A percentile compares a stretch with the other conserved stretches of the same genome.
Conservation (phyloP, 2,888 invertebrate genomes). For the Alsophila aescularia region DNA sequence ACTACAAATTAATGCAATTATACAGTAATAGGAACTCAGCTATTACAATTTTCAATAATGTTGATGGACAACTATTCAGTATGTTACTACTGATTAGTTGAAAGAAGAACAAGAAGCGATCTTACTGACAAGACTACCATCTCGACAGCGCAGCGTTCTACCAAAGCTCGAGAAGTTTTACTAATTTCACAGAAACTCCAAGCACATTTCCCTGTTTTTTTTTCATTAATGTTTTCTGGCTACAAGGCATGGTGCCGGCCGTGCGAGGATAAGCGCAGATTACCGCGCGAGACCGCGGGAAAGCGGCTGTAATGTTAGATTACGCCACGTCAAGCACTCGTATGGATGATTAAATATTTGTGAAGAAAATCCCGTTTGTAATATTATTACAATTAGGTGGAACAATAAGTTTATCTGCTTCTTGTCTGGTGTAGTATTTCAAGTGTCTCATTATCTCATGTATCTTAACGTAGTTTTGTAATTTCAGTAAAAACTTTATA, state of each 20-base stretch:
- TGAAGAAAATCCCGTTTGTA: neutral
- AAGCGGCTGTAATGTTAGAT: conserved; percentile 7
- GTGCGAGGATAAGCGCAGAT: conserved; percentile 27
- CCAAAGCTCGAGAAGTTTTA: too few species aligned
- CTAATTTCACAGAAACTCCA: neutral
- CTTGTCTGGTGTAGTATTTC: neutral
- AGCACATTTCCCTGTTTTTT: neutral
- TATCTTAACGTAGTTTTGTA: too few species aligned
- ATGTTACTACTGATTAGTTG: too few species aligned
- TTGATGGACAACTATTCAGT: too few species aligned
- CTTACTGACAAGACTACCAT: too few species aligned
- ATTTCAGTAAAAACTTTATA: too few species aligned
- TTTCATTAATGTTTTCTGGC: neutral
- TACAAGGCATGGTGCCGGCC: neutral
- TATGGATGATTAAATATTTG: conserved; percentile 14
- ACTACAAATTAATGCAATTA: too few species aligned
- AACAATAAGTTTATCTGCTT: neutral
- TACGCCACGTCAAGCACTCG: conserved; percentile 12
- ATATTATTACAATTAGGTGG: neutral
- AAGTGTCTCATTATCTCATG: too few species aligned
- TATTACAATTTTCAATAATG: too few species aligned
- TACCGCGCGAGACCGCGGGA: conserved; percentile 18
- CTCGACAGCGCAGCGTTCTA: too few species aligned
- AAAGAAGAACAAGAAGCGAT: too few species aligned
- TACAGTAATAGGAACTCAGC: too few species aligned